Evolutionary conservation across 2,113 vertebrate species (phyloP).

Genomic region (Meleagris gallopavo): DNA sequence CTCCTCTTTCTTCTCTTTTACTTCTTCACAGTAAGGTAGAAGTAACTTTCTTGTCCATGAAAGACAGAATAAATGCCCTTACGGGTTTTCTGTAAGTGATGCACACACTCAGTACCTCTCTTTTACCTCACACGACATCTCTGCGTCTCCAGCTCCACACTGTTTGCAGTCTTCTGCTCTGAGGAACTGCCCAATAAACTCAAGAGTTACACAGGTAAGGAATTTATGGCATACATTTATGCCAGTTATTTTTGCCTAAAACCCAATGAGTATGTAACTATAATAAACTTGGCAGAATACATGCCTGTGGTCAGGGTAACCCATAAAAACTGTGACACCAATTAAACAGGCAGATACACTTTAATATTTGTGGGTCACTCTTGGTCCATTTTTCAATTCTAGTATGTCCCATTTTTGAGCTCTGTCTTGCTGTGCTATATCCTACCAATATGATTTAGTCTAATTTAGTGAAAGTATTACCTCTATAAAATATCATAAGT

Average conservation of each 20-base stretch:
- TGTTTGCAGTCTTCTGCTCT: background rate
- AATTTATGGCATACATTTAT: background rate
- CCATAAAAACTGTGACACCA: rapidly evolving
- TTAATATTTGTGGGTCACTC: background rate
- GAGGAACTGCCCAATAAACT: background rate
- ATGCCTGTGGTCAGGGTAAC: rapidly evolving
- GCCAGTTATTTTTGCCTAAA: background rate
- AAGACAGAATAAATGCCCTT: background rate
- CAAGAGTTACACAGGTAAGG: background rate
- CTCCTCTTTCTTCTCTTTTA: background rate
- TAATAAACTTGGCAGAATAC: rapidly evolving
- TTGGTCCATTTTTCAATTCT: background rate
- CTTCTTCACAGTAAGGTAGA: background rate
- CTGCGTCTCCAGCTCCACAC: background rate
- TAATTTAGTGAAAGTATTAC: background rate
- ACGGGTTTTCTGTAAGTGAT: background rate
- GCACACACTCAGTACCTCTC: rapidly evolving
- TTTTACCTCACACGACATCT: background rate
- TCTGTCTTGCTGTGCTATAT: background rate
- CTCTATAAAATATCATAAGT: background rate
- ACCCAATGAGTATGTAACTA: background rate
- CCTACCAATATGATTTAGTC: background rate
- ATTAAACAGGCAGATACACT: background rate
- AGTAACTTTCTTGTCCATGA: background rate
- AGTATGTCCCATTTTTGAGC: background rate